Conservation (phyloP, 2,888 invertebrate species). For the Patella depressa region DNA sequence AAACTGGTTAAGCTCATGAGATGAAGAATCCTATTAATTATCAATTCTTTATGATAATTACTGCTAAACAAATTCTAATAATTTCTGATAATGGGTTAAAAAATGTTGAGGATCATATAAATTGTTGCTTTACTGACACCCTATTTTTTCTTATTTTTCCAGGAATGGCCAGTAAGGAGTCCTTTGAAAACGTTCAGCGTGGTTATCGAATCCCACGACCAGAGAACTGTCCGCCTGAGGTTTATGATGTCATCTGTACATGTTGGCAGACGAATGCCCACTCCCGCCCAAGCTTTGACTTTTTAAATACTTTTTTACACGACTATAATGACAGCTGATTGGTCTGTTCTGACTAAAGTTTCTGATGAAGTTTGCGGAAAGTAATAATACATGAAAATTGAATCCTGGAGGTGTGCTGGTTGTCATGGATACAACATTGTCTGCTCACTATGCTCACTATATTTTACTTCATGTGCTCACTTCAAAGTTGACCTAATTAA, state of each 20-base stretch:
- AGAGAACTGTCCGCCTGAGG: slow-evolving; percentile 57
- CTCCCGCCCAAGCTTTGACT: slow-evolving; percentile 64
- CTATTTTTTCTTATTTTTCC: slow-evolving; percentile 22
- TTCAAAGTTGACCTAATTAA: too few species aligned
- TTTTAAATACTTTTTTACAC: slow-evolving; percentile 62
- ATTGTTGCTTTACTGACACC: too few species aligned
- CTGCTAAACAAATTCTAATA: too few species aligned
- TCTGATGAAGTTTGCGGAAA: not conserved
- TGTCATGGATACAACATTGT: not conserved
- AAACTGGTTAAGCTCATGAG: too few species aligned
- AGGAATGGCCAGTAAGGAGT: slow-evolving; percentile 64
- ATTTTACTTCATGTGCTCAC: not conserved
- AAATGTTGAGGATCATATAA: too few species aligned
- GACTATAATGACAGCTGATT: slow-evolving; percentile 48
- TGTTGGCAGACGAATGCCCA: slow-evolving; percentile 61
- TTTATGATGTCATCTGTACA: slow-evolving; percentile 59
- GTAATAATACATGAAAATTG: not conserved
- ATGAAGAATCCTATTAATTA: too few species aligned
- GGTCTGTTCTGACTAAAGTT: not conserved
- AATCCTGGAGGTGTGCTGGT: not conserved
- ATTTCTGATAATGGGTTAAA: too few species aligned
- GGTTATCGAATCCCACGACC: slow-evolving; percentile 62
- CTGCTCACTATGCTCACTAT: slow-evolving; percentile 3
- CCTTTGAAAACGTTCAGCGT: slow-evolving; percentile 61
- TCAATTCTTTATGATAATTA: too few species aligned